Base-by-base conservation (phyloP, 2,797 vertebrate species). In the Pipistrellus pygmaeus region DNA sequence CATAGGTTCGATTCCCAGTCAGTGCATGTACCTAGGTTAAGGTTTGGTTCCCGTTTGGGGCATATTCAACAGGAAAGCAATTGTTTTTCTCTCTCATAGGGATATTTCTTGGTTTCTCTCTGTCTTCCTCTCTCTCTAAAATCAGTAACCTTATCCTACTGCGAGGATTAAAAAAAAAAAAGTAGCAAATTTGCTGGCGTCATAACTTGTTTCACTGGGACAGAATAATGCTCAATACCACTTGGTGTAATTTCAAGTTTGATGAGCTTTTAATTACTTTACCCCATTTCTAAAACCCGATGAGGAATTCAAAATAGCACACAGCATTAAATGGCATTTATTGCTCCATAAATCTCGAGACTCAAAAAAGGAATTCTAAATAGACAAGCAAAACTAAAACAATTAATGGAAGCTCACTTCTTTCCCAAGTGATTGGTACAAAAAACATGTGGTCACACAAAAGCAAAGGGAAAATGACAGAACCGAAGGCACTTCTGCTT, bases 161-260 rank as follows among this genome's bases (percentile, higher is more conserved):
- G 7, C n/a, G 30, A 66, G 30, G 30, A 32, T 66, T 23, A 20
- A 53, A 48, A 98, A 98, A 96, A 81, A 96, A 84, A 98, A 98
- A 98, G 80, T 93, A 98, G 97, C 96, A 96, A 87, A 98, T 97
- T 96, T 98, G 98, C 98, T 98, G 98, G 98, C 98, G 97, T 97
- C 97, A 96, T 97, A 97, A 98, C 96, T 96, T 97, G 97, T 97
- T 97, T 98, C 94, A 97, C 94, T 96, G 98, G 97, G 97, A 97
- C 94, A 97, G 96, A 97, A 95, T 97, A 96, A 91, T 94, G 93
- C 97, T 97, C 96, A 96, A 88, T 96, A 97, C 95, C 90, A 81
- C 89, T 92, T 73, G 90, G 92, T 44, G 8, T 51, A 90, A 60
- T 87, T 91, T 92, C 90, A 87, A 88, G 75, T 95, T 75, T 93